Base-by-base conservation (phyloP, 2,113 vertebrate species). In the Campylorhamphus procurvoides region DNA sequence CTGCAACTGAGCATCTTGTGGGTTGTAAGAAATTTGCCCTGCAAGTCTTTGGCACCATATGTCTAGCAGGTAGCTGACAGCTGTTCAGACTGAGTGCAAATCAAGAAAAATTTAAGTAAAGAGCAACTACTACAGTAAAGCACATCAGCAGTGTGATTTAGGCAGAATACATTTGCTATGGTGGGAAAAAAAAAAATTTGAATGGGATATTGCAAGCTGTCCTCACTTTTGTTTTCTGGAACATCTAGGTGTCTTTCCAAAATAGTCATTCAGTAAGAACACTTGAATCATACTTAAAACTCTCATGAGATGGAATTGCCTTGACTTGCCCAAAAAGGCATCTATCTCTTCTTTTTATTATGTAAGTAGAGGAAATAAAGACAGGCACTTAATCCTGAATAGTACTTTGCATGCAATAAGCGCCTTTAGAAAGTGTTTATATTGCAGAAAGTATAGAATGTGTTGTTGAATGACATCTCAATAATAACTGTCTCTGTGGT, bases 21-120 rank as follows among this genome's bases (percentile, higher is more conserved):
- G 23, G 44, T 77, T 93, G 74, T 86, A 93, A 91, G 89, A 94
- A 80, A 90, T 91, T 88, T 82, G 55, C 74, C 95, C 88, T 59
- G 35, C 3, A 10, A 74, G 62, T 19, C 60, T 62, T 75, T n/a
- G 81, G 89, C 84, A 93, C 72, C 93, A 84, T 91, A 94, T 96
- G 93, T 96, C 55, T 90, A 96, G 92, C 96, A 97, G 96, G 94
- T 97, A 96, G 91, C 82, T 79, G 55, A 94, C 91, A 93, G 94
- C 92, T 96, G 93, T 95, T 91, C 86, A 76, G 67, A 91, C 55
- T 81, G 60, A 77, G 40, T 35, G 55, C 90, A 95, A 89, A 97
- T 96, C 92, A 97, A 92, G 71, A 96, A 87, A 35, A 89, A 97
- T 89, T 91, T 91, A 89, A 96, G 73, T 89, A 85, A 96, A 95